phyloP scores from a whole-genome alignment of 2,113 vertebrate species.

The Cacatua alba region DNA sequence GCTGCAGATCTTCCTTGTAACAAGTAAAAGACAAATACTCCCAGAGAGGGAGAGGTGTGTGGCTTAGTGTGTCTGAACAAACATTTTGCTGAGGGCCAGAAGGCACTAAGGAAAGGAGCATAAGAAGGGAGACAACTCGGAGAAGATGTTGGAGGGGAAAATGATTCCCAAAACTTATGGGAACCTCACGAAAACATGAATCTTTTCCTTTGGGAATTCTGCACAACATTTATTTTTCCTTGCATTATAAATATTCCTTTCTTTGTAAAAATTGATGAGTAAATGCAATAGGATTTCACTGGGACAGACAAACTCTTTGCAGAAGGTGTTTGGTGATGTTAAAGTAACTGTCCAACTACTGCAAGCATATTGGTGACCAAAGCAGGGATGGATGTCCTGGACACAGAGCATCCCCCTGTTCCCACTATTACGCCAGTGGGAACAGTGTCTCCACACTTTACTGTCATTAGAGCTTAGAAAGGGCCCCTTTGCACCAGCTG shows the following conservation, averaged over 20 bases:
- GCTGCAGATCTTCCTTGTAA: conserved; percentile 59
- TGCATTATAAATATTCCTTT: background rate
- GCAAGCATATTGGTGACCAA: accelerated
- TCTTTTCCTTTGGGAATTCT: background rate
- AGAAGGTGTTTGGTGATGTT: background rate
- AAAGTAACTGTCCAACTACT: background rate
- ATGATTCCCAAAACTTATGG: background rate
- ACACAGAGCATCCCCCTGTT: background rate
- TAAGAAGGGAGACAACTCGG: background rate
- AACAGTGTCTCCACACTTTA: accelerated
- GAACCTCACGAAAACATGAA: background rate
- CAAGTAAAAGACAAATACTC: conserved; percentile 80
- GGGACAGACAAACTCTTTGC: background rate
- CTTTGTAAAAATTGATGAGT: background rate
- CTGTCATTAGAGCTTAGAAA: background rate
- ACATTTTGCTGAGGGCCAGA: background rate
- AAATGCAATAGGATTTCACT: background rate
- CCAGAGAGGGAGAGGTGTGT: conserved; percentile 66
- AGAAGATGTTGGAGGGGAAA: background rate
- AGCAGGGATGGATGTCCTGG: background rate
- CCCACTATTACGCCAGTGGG: background rate
- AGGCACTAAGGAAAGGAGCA: background rate
- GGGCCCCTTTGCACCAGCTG: background rate
- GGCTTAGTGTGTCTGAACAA: conserved; percentile 15
- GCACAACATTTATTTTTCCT: background rate